phyloP scores from a whole-genome alignment of 1,140 invertebrate species.

The Aphaenogaster rudis region DNA sequence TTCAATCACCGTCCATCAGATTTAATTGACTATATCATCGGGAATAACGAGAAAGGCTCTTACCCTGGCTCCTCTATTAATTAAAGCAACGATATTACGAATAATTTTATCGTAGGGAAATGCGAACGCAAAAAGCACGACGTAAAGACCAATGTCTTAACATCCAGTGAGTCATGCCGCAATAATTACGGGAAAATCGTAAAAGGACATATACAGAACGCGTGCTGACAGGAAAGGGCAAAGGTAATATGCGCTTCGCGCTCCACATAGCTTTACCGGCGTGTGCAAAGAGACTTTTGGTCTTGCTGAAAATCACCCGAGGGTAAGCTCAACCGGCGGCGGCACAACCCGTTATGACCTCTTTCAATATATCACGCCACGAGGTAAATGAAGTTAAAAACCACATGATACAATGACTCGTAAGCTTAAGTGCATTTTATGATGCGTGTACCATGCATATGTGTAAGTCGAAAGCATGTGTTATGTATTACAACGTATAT shows the following conservation, averaged over 20 bases:
- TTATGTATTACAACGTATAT: not conserved
- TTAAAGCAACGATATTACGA: conserved; percentile 32
- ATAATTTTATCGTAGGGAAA: conserved; percentile 11
- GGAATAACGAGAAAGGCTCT: conserved; percentile 13
- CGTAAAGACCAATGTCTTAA: not conserved
- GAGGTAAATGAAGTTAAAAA: conserved; percentile 30
- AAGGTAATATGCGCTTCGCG: conserved; percentile 18
- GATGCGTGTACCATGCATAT: not conserved
- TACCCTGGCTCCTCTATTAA: not conserved
- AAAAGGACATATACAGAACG: not conserved
- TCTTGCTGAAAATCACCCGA: conserved; percentile 21
- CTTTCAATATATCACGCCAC: not conserved
- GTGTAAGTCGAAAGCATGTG: not conserved
- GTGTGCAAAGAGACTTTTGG: conserved; percentile 21
- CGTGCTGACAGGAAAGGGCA: conserved; percentile 24
- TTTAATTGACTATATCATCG: conserved; percentile 24
- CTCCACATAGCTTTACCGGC: not conserved
- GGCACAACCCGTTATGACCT: conserved; percentile 1
- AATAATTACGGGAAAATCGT: conserved; percentile 37
- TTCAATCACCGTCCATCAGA: conserved; percentile 3
- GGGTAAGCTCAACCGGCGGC: not conserved
- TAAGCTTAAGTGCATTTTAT: conserved; percentile 26
- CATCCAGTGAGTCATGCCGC: not conserved
- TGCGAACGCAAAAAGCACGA: not conserved
- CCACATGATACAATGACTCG: conserved; percentile 10